Evolutionary conservation across 2,888 invertebrate genomes (phyloP), one percentile per base, ranked within the genome.

Genomic region (Aradus depressus): DNA sequence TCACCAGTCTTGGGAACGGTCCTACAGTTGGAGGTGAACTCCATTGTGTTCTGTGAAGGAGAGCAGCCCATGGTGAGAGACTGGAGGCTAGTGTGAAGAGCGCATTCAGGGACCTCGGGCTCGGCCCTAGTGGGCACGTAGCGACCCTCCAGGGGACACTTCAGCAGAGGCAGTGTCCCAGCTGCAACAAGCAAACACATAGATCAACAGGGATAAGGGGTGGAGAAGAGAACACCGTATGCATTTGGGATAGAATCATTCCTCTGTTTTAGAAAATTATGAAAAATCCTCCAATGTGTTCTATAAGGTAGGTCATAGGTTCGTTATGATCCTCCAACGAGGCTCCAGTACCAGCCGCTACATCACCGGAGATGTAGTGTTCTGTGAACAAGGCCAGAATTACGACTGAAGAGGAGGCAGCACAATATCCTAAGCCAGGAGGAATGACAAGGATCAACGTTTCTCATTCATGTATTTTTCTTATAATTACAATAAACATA

Each of bases 11-110:
- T 52, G 32, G 57, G 57, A 16, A 55, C 43, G 14, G 52, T 51
- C 39, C 50, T 50, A 51, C 66, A 67, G 44, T 63, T 63, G 1
- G 66, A 64, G 44, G 65, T 64, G 54, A 68, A 66, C 56, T 67
- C 65, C 65, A 68, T 64, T 4, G 65, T 66, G 32, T 63, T 64
- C 57, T 73, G 73, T 14, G 56, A 63, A 3, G 53, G 54, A 8
- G 57, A 52, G 51, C 63, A 63, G 2, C 62, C 62, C 31, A 63
- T 50, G 2, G 59, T 53, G 16, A 63, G 50, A 31, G 59, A 72
- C 22, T 55, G 54, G 18, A 57, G 44, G 19, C 49, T 51, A 10
- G 54, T 55, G n/a, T 56, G 56, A 21, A 52, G 54, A 4, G 44
- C 47, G 34, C 57, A 57, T 25, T 57, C 57, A 19, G 43, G 14